Evolutionary conservation across 1,140 invertebrate genomes (phyloP), one percentile per base, ranked within the genome.

Genomic region (Uloborus diversus): DNA sequence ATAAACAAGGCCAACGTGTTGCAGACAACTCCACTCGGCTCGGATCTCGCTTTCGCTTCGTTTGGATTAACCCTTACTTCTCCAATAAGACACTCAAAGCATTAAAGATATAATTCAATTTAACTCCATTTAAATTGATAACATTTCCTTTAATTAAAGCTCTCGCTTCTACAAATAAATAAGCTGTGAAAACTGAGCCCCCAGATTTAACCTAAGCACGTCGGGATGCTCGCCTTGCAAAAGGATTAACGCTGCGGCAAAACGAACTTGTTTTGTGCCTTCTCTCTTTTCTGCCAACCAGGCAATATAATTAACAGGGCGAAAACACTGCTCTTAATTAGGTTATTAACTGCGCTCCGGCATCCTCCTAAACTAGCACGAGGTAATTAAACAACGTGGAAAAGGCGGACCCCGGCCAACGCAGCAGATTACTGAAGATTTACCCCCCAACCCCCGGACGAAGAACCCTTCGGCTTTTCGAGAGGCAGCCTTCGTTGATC

Each of bases 81-180:
- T 9, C 53, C 25, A 56, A 42, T 42, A 42, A 42, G 37, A 42
- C 49, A 53, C 49, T 61, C 57, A 56, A 66, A 66, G 66, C 62
- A 66, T 66, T 78, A 78, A n/a, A 37, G 62, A 53, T 57, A 78
- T 78, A 66, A 78, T 78, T 78, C 62, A 78, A 78, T 78, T 78
- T 78, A 57, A 66, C 61, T 78, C 73, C 73, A 66, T 78, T 78
- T 78, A 78, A 78, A 78, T 78, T 78, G 73, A 78, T 78, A 78
- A 78, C 73, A 78, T 78, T 78, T 78, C 73, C 62, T 78, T 78
- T 66, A 78, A 78, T 66, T 65, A 78, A 78, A 78, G 61, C 33
- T 56, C 4, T 9, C 30, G 30, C 32, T 13, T 13, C 35, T 59
- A 61, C 35, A 53, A 78, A 78, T 59, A 78, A 78, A 78, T 78